Base-by-base conservation (phyloP, 2,888 invertebrate genomes). In the Pollenia amentaria region DNA sequence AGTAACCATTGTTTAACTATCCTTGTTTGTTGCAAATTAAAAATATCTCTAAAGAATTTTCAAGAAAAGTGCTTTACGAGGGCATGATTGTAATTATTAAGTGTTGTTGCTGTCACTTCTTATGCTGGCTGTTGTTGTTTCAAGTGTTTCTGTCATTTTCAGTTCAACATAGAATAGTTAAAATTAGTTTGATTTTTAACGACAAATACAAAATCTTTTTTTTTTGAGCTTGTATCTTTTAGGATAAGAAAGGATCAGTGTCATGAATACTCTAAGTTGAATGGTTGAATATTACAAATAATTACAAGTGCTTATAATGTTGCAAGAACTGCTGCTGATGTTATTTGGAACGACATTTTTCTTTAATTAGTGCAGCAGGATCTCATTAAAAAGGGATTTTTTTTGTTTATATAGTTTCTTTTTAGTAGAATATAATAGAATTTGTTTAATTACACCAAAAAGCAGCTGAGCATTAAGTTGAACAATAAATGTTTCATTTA, bases 251-350 rank as follows among this genome's bases (percentile, higher is more conserved):
- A 55, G 57, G 40, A 64, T 70, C 70, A 46, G 62, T 77, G 77
- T 77, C 64, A 83, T 64, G 83, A 77, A 72, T 83, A 76, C 55
- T 76, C 3, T 18, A 42, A 67, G 55, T 79, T 76, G 62, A 57
- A 64, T 55, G 62, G 70, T 64, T 70, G 46, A 38, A 72, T 60
- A 73, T 73, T 81, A 67, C 85, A 81, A 85, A 72, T 67, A 81
- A 85, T 85, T 77, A 77, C 67, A 81, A 85, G 60, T 76, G 55
- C 53, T 81, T 64, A 60, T 77, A 77, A 73, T 77, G 65, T 60
- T 77, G 64, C 72, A 72, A 21, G 55, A 80, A 62, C 60, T 75
- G 64, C n/a, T 57, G 55, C 46, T 80, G 18, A 48, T 62, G 60
- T 72, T 51, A 38, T 12, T 70, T 67, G 44, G 16, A 11, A 65